A percentile compares a stretch with the other conserved stretches of the same genome.
These are phyloP conservation scores for Rafetus swinhoei DNA, from an alignment of 2,113 vertebrate genomes.

Conservation along the genomic window DNA sequence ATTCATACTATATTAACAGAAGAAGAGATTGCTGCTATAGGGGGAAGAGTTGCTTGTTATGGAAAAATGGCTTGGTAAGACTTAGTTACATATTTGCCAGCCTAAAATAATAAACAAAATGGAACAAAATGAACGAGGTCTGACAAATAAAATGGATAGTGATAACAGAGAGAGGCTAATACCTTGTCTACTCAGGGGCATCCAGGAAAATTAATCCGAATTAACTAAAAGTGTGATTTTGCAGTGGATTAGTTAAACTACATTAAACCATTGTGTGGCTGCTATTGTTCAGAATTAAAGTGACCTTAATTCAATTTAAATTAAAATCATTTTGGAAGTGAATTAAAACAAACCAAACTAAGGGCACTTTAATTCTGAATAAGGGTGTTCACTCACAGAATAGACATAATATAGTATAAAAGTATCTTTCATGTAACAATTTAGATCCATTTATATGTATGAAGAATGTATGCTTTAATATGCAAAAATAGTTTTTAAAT, in stretches of 20 bases:
- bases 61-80: neutral
- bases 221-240: neutral
- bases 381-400: neutral
- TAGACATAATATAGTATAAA: neutral
- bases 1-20: neutral
- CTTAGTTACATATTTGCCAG: neutral
- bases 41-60: neutral
- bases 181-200: neutral
- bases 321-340: no score
- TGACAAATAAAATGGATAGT: neutral
- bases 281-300: neutral
- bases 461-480: neutral
- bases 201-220: neutral
- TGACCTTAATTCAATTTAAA: no score
- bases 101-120: neutral
- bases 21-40: rapidly evolving
- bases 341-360: neutral
- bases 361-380: neutral
- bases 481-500: neutral
- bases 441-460: neutral
- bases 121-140: neutral
- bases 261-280: neutral
- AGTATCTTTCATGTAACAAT: neutral
- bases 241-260: neutral
- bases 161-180: neutral